phyloP scores from a whole-genome alignment of 2,113 vertebrate genomes.

The Furnarius figulus region DNA sequence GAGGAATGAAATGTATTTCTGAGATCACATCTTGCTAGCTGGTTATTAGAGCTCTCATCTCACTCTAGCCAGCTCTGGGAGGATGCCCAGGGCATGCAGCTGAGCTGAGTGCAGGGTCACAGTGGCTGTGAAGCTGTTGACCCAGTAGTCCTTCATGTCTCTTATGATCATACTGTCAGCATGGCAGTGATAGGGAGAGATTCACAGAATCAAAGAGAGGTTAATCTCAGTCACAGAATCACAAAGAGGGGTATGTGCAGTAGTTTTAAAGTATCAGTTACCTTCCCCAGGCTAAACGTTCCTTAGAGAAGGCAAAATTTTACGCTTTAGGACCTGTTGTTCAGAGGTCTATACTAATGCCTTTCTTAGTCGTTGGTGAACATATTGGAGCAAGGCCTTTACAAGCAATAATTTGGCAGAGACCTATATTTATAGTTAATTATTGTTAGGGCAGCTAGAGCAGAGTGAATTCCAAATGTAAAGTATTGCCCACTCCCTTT shows the following conservation, averaged over 20 bases:
- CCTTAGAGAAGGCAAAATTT: background rate
- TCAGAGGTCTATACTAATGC: background rate
- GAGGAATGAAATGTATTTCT: background rate
- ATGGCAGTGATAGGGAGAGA: background rate
- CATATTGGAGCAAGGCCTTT: background rate
- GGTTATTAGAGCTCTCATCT: background rate
- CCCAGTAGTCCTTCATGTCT: background rate
- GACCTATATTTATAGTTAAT: background rate
- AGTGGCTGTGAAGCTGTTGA: rapidly evolving
- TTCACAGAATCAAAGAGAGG: background rate
- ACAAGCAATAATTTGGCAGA: background rate
- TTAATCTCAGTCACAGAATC: background rate
- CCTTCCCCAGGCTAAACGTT: background rate
- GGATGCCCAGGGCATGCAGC: background rate
- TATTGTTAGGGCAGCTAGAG: background rate
- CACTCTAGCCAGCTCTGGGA: background rate
- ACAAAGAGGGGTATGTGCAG: background rate
- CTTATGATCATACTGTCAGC: background rate
- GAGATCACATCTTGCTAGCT: background rate
- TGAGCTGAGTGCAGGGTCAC: background rate
- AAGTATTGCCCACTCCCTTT: background rate
- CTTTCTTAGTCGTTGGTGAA: background rate
- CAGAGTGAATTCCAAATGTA: background rate
- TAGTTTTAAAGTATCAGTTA: background rate
- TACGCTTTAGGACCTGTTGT: background rate